A percentile compares a stretch with the other conserved stretches of the same genome.
Evolutionary conservation across 2,113 vertebrate species (phyloP).

Genomic region (Hemicordylus capensis): DNA sequence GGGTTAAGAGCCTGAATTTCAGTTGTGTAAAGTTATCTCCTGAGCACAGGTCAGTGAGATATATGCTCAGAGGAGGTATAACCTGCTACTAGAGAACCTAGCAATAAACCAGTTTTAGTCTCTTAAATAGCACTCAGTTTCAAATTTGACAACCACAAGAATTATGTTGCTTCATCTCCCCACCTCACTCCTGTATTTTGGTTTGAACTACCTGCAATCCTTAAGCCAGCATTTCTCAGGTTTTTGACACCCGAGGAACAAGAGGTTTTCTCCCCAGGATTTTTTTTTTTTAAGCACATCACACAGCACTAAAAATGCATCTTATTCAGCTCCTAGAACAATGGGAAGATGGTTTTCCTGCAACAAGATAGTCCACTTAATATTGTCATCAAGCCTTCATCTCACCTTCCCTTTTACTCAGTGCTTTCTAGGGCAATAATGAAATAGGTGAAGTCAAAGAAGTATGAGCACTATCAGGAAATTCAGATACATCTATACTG

Average conservation of each 20-base stretch:
- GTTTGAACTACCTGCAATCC: too few relatives aligned
- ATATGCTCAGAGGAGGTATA: neutral
- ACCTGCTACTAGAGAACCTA: neutral
- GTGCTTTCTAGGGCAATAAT: neutral
- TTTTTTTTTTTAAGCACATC: too few relatives aligned
- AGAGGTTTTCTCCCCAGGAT: neutral
- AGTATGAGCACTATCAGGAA: too few relatives aligned
- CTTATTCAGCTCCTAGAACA: neutral
- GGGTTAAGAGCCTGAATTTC: too few relatives aligned
- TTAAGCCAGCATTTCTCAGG: neutral
- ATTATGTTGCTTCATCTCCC: too few relatives aligned
- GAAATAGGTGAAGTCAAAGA: too few relatives aligned
- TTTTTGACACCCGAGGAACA: neutral
- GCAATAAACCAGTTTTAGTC: neutral
- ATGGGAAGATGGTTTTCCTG: neutral
- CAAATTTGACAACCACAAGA: too few relatives aligned
- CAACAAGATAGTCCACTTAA: neutral
- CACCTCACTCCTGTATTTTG: too few relatives aligned
- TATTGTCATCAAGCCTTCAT: neutral
- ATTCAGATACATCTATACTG: too few relatives aligned
- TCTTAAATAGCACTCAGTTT: too few relatives aligned
- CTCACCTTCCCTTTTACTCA: neutral
- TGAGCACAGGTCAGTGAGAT: neutral
- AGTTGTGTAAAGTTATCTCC: neutral
- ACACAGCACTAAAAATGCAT: neutral